A percentile compares a stretch with the other conserved stretches of the same genome.
Conservation (phyloP, 2,888 invertebrate species). For the Melanostoma scalare region DNA sequence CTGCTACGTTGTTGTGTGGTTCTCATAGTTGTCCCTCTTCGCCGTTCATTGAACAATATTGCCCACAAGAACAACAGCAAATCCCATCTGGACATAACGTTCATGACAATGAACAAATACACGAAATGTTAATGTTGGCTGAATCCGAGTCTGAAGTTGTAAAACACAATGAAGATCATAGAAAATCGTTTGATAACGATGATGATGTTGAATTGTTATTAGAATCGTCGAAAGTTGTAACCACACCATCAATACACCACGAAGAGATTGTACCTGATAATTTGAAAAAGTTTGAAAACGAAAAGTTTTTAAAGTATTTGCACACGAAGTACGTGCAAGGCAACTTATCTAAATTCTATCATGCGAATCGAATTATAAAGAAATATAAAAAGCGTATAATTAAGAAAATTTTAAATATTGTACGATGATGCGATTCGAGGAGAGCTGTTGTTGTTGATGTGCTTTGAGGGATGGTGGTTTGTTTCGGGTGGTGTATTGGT, state of each 20-base stretch:
- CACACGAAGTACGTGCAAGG: conserved; percentile 80
- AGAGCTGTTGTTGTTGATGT: background rate
- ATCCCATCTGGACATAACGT: conserved; percentile 44
- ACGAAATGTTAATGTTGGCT: conserved; percentile 64
- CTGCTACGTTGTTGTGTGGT: conserved; percentile 37
- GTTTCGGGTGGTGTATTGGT: background rate
- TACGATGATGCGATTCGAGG: conserved; percentile 52
- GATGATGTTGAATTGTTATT: conserved; percentile 46
- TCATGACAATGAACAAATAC: conserved; percentile 57
- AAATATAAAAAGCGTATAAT: conserved; percentile 78
- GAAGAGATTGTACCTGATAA: conserved; percentile 81
- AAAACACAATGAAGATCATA: conserved; percentile 29
- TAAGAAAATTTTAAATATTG: conserved; percentile 71
- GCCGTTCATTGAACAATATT: conserved; percentile 68
- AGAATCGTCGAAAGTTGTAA: conserved; percentile 42
- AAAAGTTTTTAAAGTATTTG: conserved; percentile 80
- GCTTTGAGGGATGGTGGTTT: background rate
- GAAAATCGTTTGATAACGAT: conserved; percentile 18
- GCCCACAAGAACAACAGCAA: conserved; percentile 51
- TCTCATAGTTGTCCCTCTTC: conserved; percentile 35
- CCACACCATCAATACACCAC: conserved; percentile 78
- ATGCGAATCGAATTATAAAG: conserved; percentile 79
- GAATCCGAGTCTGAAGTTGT: conserved; percentile 56
- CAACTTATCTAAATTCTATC: conserved; percentile 78
- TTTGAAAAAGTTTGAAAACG: conserved; percentile 76